Conservation (phyloP, 2,888 invertebrate genomes). For the Chaitophorus viminalis region DNA sequence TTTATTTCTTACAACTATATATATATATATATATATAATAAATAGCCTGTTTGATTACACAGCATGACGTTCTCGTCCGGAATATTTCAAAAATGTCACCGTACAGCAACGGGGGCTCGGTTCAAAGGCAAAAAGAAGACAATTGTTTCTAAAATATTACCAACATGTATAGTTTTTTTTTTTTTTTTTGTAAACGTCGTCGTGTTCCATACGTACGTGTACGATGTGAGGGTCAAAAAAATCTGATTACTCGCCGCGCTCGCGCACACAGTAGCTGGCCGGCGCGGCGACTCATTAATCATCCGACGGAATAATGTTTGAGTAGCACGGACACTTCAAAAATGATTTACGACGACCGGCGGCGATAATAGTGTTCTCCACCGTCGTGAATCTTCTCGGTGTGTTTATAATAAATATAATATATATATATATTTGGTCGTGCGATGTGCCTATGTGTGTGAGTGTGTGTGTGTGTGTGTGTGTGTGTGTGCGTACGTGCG, state of each 20-base stretch:
- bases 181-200: background rate
- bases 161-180: too few species aligned
- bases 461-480: background rate
- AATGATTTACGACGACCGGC: conserved; percentile 39
- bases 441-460: background rate
- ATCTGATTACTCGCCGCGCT: conserved; percentile 40
- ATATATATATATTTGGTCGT: too few species aligned
- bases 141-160: too few species aligned
- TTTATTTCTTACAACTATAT: too few species aligned
- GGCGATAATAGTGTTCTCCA: background rate
- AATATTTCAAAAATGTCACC: too few species aligned
- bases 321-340: conserved; percentile 43
- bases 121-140: too few species aligned
- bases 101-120: too few species aligned
- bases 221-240: conserved; percentile 24
- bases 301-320: conserved; percentile 41
- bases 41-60: too few species aligned
- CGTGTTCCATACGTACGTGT: background rate
- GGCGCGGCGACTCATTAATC: conserved; percentile 52
- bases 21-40: too few species aligned
- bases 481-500: too few species aligned
- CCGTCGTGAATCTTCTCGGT: background rate
- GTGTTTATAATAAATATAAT: too few species aligned
- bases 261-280: conserved; percentile 42
- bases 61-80: too few species aligned